Conservation (phyloP, 1,140 invertebrate species). For the Globodera rostochiensis region DNA sequence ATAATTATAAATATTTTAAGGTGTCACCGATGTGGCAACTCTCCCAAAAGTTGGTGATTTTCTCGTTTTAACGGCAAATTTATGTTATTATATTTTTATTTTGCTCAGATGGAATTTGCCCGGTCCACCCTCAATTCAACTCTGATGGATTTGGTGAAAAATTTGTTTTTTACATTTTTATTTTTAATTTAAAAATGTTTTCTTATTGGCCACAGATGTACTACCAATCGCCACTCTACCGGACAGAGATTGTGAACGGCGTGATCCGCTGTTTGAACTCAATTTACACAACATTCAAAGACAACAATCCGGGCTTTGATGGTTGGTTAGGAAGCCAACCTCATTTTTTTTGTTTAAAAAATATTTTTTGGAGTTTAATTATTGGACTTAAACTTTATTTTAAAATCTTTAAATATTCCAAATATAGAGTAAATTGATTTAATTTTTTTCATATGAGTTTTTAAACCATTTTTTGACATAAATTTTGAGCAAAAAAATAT, state of each 20-base stretch:
- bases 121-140: constrained; percentile 66
- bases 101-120: constrained; percentile 50
- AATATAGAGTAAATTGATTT: too few species aligned
- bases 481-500: too few species aligned
- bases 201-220: constrained; percentile 71
- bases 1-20: background rate
- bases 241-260: constrained; percentile 76
- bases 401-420: too few species aligned
- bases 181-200: background rate
- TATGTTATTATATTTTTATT: background rate
- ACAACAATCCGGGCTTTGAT: constrained; percentile 72
- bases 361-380: too few species aligned
- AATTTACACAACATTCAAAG: constrained; percentile 76
- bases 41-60: constrained; percentile 34
- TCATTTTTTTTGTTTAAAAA: too few species aligned
- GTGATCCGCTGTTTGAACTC: constrained; percentile 75
- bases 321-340: background rate
- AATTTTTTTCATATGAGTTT: too few species aligned
- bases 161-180: background rate
- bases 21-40: constrained; percentile 57
- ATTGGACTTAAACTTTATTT: too few species aligned
- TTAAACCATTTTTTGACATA: too few species aligned
- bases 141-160: constrained; percentile 75
- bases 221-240: constrained; percentile 79
- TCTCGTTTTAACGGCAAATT: background rate